Evolutionary conservation across 2,797 vertebrate species (phyloP), one percentile per base, ranked within the genome.

Genomic region (Gymnopithys bicolor): DNA sequence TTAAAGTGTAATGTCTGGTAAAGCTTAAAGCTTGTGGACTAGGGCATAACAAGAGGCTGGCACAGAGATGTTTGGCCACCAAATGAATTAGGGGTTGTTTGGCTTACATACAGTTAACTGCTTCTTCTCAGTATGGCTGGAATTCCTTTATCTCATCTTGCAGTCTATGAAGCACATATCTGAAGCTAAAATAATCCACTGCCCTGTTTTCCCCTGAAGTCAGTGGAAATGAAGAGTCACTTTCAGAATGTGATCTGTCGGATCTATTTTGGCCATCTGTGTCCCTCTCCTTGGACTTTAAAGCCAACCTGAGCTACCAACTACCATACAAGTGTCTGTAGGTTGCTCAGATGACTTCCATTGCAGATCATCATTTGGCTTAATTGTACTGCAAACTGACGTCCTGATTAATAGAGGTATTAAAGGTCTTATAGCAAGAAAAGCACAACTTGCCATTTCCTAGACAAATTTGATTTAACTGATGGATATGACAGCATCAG

Each of bases 151-250:
- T 24, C 5, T 58, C 27, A 24, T 1, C 14, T 21, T 62, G 19
- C 9, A 55, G 39, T 32, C 22, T 55, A 6, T 45, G 45, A 77
- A 67, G 11, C 8, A 70, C 23, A 27, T 16, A 56, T 3, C 2
- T 37, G 25, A 63, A 83, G 19, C 13, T 14, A 55, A 73, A 27
- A 64, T 33, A 71, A 64, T 30, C 15, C 27, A 41, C 3, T 9
- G 1, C 6, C 15, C 3, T 2, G 0, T 63, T 41, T 41, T 68
- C 17, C 10, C 35, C 18, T n/a, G 7, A 13, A 30, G 13, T 37
- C 62, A 53, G 9, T 22, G 10, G 15, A 41, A 23, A 75, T 33
- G 41, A 83, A 11, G 5, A 43, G 22, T 39, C 19, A 25, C 35
- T 35, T 77, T 22, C 35, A 41, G 56, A 70, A 7, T 8, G 6